Conservation (phyloP, 2,888 invertebrate genomes). For the Leptinotarsa haldemani region DNA sequence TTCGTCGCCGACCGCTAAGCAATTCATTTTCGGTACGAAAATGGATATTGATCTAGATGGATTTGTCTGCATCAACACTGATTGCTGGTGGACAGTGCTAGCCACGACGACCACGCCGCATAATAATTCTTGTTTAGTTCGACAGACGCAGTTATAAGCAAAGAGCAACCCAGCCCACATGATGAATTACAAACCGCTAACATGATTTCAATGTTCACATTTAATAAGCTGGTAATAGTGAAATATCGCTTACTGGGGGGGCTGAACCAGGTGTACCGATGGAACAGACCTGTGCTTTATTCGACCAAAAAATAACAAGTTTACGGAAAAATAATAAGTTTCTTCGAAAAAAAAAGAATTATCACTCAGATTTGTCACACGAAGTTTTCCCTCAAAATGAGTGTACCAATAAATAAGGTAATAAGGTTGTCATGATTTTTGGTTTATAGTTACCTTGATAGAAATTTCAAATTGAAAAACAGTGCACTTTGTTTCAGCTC, state of each 20-base stretch:
- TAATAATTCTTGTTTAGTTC: constrained; percentile 41
- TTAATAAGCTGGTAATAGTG: constrained; percentile 37
- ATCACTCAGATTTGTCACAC: too few relatives aligned
- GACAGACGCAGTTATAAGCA: constrained; percentile 40
- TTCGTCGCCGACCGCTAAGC: constrained; percentile 6
- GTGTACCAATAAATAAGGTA: too few relatives aligned
- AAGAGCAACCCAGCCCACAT: constrained; percentile 31
- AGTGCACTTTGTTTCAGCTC: too few relatives aligned
- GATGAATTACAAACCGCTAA: constrained; percentile 37
- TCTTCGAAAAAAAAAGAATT: too few relatives aligned
- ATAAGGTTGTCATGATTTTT: too few relatives aligned
- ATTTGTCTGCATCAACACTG: constrained; percentile 35
- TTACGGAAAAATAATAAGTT: too few relatives aligned
- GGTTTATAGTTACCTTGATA: too few relatives aligned
- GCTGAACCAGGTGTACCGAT: neutral
- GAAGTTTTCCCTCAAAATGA: too few relatives aligned
- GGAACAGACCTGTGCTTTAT: too few relatives aligned
- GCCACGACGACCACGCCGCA: constrained; percentile 30
- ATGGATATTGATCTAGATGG: constrained; percentile 26
- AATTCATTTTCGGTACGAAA: constrained; percentile 14
- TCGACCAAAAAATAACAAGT: too few relatives aligned
- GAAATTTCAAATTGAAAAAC: too few relatives aligned
- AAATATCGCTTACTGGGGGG: constrained; percentile 29
- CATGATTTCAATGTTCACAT: constrained; percentile 34
- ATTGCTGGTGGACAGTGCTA: constrained; percentile 16